Percentiles rank a stretch among this genome's conserved stretches.
phyloP scores from a whole-genome alignment of 2,888 invertebrate species.

The Trichogramma evanescens region DNA sequence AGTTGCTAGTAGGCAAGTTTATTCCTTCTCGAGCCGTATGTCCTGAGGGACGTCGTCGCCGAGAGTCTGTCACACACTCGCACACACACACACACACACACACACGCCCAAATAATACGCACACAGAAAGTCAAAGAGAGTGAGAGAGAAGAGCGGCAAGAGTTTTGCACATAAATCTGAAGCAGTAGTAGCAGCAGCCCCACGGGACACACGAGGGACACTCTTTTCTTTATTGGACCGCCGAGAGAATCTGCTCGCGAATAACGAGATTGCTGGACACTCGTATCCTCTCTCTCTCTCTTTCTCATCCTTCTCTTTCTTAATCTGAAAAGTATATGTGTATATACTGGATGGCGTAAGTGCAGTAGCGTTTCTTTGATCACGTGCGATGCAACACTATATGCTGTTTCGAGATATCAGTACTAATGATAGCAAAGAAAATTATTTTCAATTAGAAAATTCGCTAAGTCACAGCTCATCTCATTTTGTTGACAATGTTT shows the following conservation, averaged over 20 bases:
- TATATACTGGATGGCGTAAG: no score
- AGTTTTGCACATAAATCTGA: constrained; percentile 48
- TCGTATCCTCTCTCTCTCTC: not conserved
- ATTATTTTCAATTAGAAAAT: no score
- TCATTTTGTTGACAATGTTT: no score
- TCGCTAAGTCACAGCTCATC: no score
- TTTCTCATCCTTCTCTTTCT: not conserved
- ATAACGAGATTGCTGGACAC: constrained; percentile 28
- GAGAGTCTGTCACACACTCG: not conserved
- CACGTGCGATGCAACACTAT: no score
- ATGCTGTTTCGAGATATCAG: no score
- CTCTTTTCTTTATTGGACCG: constrained; percentile 45
- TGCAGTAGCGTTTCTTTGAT: no score
- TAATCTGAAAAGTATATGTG: not conserved
- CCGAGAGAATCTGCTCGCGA: constrained; percentile 32
- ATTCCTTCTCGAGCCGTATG: constrained; percentile 27
- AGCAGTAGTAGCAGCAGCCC: constrained; percentile 36
- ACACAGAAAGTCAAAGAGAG: no score
- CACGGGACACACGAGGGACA: constrained; percentile 39
- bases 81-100: no score
- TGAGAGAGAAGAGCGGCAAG: constrained; percentile 19
- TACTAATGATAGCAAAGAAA: no score
- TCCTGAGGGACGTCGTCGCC: constrained; percentile 37
- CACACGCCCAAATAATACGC: no score
- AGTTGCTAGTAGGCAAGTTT: constrained; percentile 36